Evolutionary conservation across 1,140 invertebrate species (phyloP).

Genomic region (Ganaspis sp.): DNA sequence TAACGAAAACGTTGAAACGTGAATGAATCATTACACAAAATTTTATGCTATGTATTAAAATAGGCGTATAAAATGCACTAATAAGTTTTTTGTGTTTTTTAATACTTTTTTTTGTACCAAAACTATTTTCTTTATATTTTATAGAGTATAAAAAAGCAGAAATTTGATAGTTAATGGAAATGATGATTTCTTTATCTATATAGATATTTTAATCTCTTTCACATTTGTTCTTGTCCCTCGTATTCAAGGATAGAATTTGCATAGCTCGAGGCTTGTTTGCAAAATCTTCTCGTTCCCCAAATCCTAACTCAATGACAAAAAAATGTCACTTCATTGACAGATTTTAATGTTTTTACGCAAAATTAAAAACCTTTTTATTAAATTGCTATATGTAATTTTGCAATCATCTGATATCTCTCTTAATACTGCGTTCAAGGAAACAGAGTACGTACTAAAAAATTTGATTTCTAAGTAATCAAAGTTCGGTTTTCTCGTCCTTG

Average conservation of each 20-base stretch:
- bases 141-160: background rate
- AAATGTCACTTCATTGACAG: background rate
- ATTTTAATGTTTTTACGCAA: too few relatives aligned
- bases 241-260: slow-evolving; percentile 57
- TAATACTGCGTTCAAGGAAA: background rate
- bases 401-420: background rate
- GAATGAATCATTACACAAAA: slow-evolving; percentile 43
- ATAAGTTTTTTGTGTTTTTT: slow-evolving; percentile 49
- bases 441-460: background rate
- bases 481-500: background rate
- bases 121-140: too few relatives aligned
- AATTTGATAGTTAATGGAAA: slow-evolving; percentile 41
- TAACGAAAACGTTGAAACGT: slow-evolving; percentile 29
- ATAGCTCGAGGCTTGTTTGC: slow-evolving; percentile 47
- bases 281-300: slow-evolving; percentile 36
- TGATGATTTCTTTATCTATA: too few relatives aligned
- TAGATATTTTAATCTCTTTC: slow-evolving; percentile 54
- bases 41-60: slow-evolving; percentile 47
- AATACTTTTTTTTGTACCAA: slow-evolving; percentile 52
- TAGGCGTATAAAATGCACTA: slow-evolving; percentile 44
- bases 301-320: background rate
- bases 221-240: slow-evolving; percentile 44
- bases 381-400: slow-evolving; percentile 3
- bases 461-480: background rate
- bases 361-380: too few relatives aligned